phyloP scores from a whole-genome alignment of 2,797 vertebrate genomes.

The Sarcophilus harrisii region DNA sequence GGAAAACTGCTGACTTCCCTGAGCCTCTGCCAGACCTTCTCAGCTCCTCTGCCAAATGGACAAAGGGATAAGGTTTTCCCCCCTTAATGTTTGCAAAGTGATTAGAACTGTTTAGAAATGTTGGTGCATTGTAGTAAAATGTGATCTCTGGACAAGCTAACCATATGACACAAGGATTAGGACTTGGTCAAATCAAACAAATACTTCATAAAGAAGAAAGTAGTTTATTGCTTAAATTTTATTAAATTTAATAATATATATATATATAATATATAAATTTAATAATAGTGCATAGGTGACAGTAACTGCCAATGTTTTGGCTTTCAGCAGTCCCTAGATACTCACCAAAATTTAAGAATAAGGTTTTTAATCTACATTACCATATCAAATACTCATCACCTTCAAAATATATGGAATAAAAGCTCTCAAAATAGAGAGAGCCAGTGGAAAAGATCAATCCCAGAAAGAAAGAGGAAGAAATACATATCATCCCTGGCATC shows the following conservation, averaged over 20 bases:
- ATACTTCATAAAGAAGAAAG: not conserved
- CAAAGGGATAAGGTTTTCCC: not conserved
- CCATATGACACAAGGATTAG: not conserved
- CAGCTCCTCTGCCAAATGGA: not conserved
- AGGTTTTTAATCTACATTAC: not conserved
- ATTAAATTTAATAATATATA: too few relatives aligned
- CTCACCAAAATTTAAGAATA: not conserved
- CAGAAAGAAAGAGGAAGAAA: not conserved
- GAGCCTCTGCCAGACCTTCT: not conserved
- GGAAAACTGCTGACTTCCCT: not conserved
- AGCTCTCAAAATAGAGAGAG: not conserved
- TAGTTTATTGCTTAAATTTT: not conserved
- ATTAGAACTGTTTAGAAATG: conserved; percentile 23
- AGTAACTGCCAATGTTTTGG: not conserved
- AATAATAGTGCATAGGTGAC: not conserved
- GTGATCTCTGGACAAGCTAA: not conserved
- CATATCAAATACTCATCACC: not conserved
- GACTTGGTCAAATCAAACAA: not conserved
- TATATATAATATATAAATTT: too few relatives aligned
- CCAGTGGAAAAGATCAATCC: not conserved
- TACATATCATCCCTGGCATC: not conserved
- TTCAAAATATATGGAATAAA: not conserved
- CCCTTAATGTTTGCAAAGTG: conserved; percentile 37
- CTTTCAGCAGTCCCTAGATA: not conserved
- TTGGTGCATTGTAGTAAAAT: not conserved